Percentiles rank a stretch among this genome's conserved stretches.
Evolutionary conservation across 2,797 vertebrate species (phyloP).

Genomic region (Rhyacichthys aspro): DNA sequence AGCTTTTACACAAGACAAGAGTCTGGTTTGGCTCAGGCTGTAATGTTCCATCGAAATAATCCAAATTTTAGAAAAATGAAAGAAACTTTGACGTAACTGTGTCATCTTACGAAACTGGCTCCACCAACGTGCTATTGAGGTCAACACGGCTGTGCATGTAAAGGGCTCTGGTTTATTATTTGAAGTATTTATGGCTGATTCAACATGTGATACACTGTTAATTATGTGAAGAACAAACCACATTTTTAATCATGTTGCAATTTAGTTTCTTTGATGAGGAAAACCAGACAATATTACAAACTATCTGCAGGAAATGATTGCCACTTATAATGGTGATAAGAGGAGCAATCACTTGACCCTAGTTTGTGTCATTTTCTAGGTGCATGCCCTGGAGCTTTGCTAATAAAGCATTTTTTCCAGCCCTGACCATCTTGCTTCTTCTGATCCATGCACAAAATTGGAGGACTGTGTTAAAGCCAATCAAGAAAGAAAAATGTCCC

Average conservation of each 20-base stretch:
- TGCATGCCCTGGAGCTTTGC: not conserved
- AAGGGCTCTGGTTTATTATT: no score
- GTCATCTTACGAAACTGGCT: constrained; percentile 39
- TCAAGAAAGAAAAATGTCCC: not conserved
- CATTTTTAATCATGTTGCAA: not conserved
- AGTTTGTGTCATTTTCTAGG: not conserved
- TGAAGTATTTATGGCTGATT: constrained; percentile 1
- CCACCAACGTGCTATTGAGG: not conserved
- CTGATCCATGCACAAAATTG: not conserved
- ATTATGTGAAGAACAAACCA: not conserved
- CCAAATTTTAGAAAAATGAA: constrained; percentile 38
- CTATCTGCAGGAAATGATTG: not conserved
- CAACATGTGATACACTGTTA: not conserved
- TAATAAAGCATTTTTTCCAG: not conserved
- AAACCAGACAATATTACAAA: no score
- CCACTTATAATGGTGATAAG: not conserved
- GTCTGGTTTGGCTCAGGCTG: constrained; percentile 56
- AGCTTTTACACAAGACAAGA: constrained; percentile 50
- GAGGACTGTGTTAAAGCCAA: not conserved
- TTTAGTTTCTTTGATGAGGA: not conserved
- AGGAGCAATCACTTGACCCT: not conserved
- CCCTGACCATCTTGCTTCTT: not conserved
- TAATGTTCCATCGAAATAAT: constrained; percentile 63
- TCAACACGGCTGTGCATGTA: no score
- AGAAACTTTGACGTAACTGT: constrained; percentile 49